Percentiles rank a stretch among this genome's conserved stretches.
Conservation (phyloP, 2,888 invertebrate genomes). For the Tridacna crocea region DNA sequence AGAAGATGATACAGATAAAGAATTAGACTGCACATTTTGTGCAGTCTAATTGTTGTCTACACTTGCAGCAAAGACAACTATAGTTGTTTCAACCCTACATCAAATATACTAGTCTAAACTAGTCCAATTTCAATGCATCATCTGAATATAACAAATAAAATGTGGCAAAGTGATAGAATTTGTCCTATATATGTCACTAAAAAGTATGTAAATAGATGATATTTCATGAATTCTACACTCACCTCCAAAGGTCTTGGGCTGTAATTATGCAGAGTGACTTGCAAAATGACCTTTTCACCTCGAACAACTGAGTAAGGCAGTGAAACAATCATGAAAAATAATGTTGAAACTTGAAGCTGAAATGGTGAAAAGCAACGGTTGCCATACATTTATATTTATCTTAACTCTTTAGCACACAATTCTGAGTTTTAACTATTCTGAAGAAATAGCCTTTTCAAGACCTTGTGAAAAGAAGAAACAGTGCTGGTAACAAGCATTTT, state of each 20-base stretch:
- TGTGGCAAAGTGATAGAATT: no score
- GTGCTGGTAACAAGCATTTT: background rate
- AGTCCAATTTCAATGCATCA: no score
- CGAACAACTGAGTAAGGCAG: conserved; percentile 94
- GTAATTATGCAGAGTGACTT: conserved; percentile 95
- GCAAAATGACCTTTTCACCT: conserved; percentile 95
- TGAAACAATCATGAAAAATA: conserved; percentile 93
- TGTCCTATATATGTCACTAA: no score
- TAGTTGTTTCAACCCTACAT: no score
- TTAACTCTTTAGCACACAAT: background rate
- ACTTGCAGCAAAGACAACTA: no score
- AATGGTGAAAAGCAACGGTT: background rate
- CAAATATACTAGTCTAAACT: no score
- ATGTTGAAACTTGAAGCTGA: conserved; percentile 90
- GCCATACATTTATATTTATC: background rate
- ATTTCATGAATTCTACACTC: conserved; percentile 41
- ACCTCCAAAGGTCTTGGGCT: conserved; percentile 88
- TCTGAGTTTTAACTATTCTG: no score
- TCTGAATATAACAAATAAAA: no score
- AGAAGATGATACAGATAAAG: no score
- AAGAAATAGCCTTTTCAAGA: background rate
- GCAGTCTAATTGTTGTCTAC: no score
- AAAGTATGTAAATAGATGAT: no score
- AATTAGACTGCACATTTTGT: no score
- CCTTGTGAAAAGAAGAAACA: background rate